phyloP scores from a whole-genome alignment of 2,888 invertebrate species.

The Latrodectus elegans region DNA sequence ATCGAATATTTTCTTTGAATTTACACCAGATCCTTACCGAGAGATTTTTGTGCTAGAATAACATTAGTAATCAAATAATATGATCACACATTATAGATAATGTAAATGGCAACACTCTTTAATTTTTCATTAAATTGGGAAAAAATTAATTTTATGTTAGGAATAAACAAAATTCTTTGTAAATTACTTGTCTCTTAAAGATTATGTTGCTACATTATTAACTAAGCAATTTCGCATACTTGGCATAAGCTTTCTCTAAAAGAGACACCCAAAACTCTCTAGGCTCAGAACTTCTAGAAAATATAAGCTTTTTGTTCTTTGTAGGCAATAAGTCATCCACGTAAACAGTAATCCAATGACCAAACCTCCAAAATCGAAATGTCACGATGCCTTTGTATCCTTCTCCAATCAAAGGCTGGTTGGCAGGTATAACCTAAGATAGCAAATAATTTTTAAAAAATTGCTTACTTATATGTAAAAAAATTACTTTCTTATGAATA shows the following conservation, averaged over 20 bases:
- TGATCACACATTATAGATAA: no score
- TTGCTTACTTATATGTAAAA: neutral
- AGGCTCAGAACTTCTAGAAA: slow-evolving; percentile 74
- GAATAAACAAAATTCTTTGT: no score
- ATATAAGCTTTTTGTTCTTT: slow-evolving; percentile 74
- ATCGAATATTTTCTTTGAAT: no score
- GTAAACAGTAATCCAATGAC: slow-evolving; percentile 75
- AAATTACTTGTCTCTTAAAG: no score
- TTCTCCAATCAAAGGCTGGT: slow-evolving; percentile 74
- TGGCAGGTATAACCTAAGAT: slow-evolving; percentile 73
- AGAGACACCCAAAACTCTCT: slow-evolving; percentile 76
- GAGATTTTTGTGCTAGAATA: no score
- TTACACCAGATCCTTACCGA: no score
- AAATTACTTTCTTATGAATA: no score
- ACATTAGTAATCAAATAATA: no score
- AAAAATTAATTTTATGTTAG: no score
- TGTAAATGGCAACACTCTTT: no score
- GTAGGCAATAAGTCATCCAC: slow-evolving; percentile 76
- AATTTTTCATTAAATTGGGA: no score
- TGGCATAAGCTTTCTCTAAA: slow-evolving; percentile 77
- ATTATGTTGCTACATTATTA: no score
- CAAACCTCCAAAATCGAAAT: slow-evolving; percentile 76
- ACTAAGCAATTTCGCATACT: slow-evolving; percentile 72
- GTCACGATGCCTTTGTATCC: slow-evolving; percentile 75
- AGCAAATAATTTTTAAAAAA: neutral